Conservation (phyloP, 30 jellyfish, hydroid and myxozoan species). For the Rhopilema esculentum region DNA sequence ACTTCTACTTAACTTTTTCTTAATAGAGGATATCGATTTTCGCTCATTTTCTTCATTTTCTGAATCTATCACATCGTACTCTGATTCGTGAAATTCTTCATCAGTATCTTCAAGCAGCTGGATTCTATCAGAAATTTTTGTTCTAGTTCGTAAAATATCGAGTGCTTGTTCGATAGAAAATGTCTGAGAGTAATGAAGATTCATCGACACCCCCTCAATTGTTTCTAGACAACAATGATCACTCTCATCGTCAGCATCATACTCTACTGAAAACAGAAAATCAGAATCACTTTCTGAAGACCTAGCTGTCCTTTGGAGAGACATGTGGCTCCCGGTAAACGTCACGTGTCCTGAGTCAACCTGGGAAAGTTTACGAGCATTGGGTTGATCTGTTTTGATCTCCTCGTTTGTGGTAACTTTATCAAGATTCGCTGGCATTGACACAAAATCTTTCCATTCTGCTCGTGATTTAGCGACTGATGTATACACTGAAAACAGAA, state of each 20-base stretch:
- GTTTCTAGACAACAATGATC: conserved; percentile 51
- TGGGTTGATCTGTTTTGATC: not conserved
- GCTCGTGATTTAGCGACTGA: conserved; percentile 63
- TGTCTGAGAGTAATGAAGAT: conserved; percentile 22
- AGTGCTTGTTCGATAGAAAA: conserved; percentile 61
- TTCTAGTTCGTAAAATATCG: conserved; percentile 63
- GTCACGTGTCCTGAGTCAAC: conserved; percentile 70
- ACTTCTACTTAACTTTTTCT: conserved; percentile 48
- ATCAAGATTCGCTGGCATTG: conserved; percentile 80
- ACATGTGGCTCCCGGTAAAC: conserved; percentile 55
- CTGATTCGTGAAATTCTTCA: conserved; percentile 95
- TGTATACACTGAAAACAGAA: conserved; percentile 50
- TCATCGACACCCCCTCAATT: not conserved
- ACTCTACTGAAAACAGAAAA: conserved; percentile 39
- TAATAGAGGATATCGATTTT: conserved; percentile 15
- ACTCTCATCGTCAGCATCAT: conserved; percentile 98
- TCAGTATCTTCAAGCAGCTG: conserved; percentile 82
- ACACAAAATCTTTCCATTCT: conserved; percentile 65
- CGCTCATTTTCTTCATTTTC: conserved; percentile 58
- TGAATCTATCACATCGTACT: conserved; percentile 95
- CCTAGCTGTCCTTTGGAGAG: conserved; percentile 20
- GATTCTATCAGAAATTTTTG: conserved; percentile 76
- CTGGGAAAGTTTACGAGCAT: conserved; percentile 13
- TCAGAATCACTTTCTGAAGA: conserved; percentile 78
- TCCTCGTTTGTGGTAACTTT: conserved; percentile 55